Base-by-base conservation (phyloP, 2,888 invertebrate genomes). In the Mesorhabditis spiculigera region DNA sequence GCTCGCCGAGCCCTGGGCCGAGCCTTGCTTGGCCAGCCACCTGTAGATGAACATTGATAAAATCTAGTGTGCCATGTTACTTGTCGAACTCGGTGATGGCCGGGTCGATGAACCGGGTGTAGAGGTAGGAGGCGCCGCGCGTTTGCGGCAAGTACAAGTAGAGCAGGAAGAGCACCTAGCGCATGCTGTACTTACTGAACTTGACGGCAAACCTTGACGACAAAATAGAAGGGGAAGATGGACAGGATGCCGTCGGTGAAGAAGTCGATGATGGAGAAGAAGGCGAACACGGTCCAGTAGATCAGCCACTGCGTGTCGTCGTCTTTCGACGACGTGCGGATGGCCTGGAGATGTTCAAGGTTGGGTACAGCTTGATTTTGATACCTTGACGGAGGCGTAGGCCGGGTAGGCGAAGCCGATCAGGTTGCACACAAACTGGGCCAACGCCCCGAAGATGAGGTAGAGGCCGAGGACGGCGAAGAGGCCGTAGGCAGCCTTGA, bases 401-500 rank as follows among this genome's bases (percentile, higher is more conserved):
- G 96, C 95, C 65, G 97, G 97, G 87, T 96, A 97, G 4, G 92
- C 88, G 86, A 97, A 95, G 43, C 95, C 96, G 86, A 97, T 92
- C 66, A 91, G 88, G 88, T 97, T 97, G 88, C 95, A 95, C 78
- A 97, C 90, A 84, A 98, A 89, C 87, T 95, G 93, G 78, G 94
- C 95, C 67, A 94, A 95, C 89, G 92, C 93, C 65, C 97, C 97
- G 87, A 97, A 91, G 82, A 95, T 91, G 88, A 97, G 90, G 89
- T 96, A 97, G 78, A 96, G 87, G 73, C 91, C 92, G 82, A 92
- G 45, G 64, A 80, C 45, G 5, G 61, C 73, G 13, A 75, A 8
- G 5, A 74, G 61, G n/a, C 50, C 71, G 64, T 78, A 77, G 65
- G 75, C 76, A 13, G 70, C 43, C 75, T 76, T 1, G 50, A 70